Evolutionary conservation across 1,140 invertebrate genomes (phyloP).

Genomic region (Plutomurus gul): DNA sequence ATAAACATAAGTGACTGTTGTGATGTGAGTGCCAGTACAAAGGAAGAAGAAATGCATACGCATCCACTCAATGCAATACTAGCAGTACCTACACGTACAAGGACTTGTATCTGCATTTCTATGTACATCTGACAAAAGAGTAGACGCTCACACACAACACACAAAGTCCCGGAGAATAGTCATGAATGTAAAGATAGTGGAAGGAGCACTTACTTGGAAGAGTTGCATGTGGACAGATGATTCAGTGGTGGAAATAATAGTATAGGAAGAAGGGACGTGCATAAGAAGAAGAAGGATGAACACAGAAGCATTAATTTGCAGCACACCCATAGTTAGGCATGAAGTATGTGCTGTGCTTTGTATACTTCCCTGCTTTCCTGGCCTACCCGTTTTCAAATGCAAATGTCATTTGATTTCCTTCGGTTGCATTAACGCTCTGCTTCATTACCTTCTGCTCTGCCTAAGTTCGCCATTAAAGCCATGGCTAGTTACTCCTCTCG

Average conservation of each 20-base stretch:
- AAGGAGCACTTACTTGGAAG: too few relatives aligned
- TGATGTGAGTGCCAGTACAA: too few relatives aligned
- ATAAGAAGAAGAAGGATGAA: neutral
- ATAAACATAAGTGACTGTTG: too few relatives aligned
- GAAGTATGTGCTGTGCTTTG: neutral
- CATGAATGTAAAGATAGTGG: too few relatives aligned
- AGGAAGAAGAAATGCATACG: too few relatives aligned
- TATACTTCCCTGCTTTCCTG: neutral
- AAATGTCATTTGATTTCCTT: conserved; percentile 6
- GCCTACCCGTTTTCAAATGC: neutral
- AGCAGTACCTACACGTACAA: too few relatives aligned
- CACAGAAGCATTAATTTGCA: conserved; percentile 6
- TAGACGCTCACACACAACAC: too few relatives aligned
- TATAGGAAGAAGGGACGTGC: too few relatives aligned
- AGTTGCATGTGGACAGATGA: neutral
- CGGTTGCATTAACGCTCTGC: neutral
- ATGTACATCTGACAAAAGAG: too few relatives aligned
- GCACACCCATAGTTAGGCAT: conserved; percentile 22
- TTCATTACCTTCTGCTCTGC: neutral
- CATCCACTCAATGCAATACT: too few relatives aligned
- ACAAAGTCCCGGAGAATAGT: too few relatives aligned
- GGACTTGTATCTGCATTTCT: too few relatives aligned
- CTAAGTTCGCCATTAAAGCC: neutral
- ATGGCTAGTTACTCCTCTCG: neutral
- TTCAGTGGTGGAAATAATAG: neutral